Evolutionary conservation across 2,797 vertebrate genomes (phyloP).

Genomic region (Dryobates pubescens): DNA sequence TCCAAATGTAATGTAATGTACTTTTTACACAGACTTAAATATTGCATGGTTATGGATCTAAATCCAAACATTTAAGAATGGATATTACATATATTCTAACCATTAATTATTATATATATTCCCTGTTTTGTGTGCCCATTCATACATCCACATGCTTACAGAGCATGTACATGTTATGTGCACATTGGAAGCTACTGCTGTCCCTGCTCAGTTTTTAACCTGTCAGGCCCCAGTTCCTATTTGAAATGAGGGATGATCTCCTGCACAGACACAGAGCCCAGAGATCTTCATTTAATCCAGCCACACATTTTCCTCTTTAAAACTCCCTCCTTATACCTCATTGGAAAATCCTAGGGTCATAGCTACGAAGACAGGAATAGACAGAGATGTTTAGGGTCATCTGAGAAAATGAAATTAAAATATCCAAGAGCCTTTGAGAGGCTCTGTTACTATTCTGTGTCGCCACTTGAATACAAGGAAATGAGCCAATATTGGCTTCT

Average conservation of each 20-base stretch:
- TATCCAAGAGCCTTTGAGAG: neutral
- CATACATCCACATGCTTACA: neutral
- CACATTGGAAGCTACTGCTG: neutral
- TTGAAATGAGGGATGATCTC: neutral
- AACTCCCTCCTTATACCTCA: neutral
- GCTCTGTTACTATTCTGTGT: neutral
- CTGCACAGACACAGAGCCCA: neutral
- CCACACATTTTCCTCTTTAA: neutral
- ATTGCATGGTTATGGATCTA: neutral
- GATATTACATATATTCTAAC: neutral
- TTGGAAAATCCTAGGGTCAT: neutral
- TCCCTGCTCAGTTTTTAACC: neutral
- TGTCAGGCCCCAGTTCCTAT: neutral
- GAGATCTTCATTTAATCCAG: neutral
- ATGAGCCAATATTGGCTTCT: neutral
- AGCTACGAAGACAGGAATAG: neutral
- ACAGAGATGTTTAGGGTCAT: neutral
- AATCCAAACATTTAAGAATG: neutral
- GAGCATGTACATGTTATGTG: neutral
- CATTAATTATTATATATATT: neutral
- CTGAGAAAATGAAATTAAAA: neutral
- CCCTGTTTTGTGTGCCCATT: neutral
- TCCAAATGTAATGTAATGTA: neutral
- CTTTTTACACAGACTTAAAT: neutral
- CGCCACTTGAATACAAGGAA: neutral